Conservation (phyloP, 2,797 vertebrate genomes). For the Pterois miles region DNA sequence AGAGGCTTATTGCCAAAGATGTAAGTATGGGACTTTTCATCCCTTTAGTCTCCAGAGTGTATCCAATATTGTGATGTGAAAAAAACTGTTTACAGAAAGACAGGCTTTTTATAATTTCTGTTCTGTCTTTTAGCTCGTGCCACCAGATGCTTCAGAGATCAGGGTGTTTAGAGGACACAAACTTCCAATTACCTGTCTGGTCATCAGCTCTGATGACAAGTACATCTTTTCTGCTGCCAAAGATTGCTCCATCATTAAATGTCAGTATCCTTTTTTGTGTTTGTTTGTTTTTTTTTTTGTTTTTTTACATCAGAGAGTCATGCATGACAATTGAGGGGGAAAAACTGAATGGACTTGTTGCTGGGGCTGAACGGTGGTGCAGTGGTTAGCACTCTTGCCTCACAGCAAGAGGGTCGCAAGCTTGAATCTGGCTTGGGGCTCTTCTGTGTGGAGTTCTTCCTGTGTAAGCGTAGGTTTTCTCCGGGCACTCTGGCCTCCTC, state of each 20-base stretch:
- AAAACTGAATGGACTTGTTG: not conserved
- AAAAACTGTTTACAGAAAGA: not conserved
- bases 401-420: no score
- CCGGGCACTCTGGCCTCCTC: no score
- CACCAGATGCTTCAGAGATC: conserved; percentile 86
- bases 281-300: not conserved
- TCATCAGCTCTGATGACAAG: conserved; percentile 91
- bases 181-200: conserved; percentile 92
- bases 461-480: no score
- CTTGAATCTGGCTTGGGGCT: no score
- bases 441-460: no score
- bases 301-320: not conserved
- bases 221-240: conserved; percentile 93
- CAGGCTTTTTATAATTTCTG: not conserved
- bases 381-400: no score
- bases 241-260: conserved; percentile 96
- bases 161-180: conserved; percentile 92
- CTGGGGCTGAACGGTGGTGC: no score
- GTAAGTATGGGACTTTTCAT: conserved; percentile 78
- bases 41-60: not conserved
- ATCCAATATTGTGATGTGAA: accelerated
- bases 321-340: not conserved
- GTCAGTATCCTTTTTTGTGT: conserved; percentile 76
- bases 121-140: conserved; percentile 81
- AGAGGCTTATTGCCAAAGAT: conserved; percentile 90